These are phyloP conservation scores for Baccha elongata DNA, from an alignment of 2,888 invertebrate genomes.

Conservation along the genomic window DNA sequence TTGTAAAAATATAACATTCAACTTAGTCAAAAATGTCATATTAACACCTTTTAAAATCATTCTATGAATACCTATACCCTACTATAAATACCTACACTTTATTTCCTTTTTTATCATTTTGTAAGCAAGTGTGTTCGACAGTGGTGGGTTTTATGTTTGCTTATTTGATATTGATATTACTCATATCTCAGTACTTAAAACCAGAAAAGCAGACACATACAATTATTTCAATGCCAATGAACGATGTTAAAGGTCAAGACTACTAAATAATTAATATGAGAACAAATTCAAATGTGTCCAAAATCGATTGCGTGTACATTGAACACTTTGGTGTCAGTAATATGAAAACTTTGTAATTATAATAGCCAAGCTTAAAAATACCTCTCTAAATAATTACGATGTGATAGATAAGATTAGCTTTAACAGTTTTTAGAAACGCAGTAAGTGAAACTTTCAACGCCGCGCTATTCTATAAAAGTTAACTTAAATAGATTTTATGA, in stretches of 20 bases:
- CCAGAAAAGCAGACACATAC: neutral
- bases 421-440: neutral
- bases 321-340: neutral
- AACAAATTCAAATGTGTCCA: constrained; percentile 8
- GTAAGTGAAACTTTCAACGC: constrained; percentile 1
- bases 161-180: neutral
- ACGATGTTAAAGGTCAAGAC: constrained; percentile 24
- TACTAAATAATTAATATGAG: constrained; percentile 22
- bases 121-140: too few relatives aligned
- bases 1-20: too few relatives aligned
- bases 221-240: constrained; percentile 11
- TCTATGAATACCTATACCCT: too few relatives aligned
- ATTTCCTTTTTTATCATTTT: too few relatives aligned
- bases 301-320: neutral
- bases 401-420: neutral
- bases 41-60: too few relatives aligned
- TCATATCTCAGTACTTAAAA: neutral
- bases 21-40: too few relatives aligned
- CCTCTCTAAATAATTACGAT: neutral
- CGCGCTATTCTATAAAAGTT: neutral
- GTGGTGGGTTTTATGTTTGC: too few relatives aligned
- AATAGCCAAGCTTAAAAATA: neutral
- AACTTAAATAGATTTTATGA: neutral
- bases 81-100: too few relatives aligned
- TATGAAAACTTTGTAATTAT: neutral